Conservation (phyloP, 2,888 invertebrate genomes). For the Disparrhopalites patrizii region DNA sequence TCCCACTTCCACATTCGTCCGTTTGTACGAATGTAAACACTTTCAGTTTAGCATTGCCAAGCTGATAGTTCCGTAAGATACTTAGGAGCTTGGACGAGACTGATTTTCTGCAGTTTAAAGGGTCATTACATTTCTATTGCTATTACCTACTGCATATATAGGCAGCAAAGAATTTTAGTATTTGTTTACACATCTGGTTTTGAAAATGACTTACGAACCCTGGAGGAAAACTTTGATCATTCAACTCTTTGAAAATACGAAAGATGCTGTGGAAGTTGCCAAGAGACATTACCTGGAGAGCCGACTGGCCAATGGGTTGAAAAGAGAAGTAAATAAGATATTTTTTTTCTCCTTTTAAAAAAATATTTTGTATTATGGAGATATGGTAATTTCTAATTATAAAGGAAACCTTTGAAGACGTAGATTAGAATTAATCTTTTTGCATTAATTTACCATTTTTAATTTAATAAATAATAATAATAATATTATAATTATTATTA, state of each 20-base stretch:
- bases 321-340: conserved; percentile 8
- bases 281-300: conserved; percentile 16
- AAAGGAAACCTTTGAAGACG: too few species aligned
- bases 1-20: too few species aligned
- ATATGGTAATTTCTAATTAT: too few species aligned
- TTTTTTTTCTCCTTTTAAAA: not conserved
- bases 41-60: too few species aligned
- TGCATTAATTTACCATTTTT: not conserved
- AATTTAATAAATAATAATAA: not conserved
- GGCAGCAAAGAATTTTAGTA: too few species aligned
- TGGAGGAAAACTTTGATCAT: conserved; percentile 8
- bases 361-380: not conserved
- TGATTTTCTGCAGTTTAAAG: too few species aligned
- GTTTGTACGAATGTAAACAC: too few species aligned
- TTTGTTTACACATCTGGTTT: too few species aligned
- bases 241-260: conserved; percentile 17
- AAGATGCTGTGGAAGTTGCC: conserved; percentile 22
- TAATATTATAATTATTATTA: not conserved
- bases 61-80: too few species aligned
- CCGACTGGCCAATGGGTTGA: conserved; percentile 4
- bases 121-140: too few species aligned
- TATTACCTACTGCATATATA: too few species aligned
- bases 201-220: not conserved
- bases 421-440: not conserved
- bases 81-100: too few species aligned